A percentile compares a stretch with the other conserved stretches of the same genome.
These are phyloP conservation scores for Alouatta palliata DNA, from an alignment of 2,113 vertebrate genomes.

Conservation along the genomic window DNA sequence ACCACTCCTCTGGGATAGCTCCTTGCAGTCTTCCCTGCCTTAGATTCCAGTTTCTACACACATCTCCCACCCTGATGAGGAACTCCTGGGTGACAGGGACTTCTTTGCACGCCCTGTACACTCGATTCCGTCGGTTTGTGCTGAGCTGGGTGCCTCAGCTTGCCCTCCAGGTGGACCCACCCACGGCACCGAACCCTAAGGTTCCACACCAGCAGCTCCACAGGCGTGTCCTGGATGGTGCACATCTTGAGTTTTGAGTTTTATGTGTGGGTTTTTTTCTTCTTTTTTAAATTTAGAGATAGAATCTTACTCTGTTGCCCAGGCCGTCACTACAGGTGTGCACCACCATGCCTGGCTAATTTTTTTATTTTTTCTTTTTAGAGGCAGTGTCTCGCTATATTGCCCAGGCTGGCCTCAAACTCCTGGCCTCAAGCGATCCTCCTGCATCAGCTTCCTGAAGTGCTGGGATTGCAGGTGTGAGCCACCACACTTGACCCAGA, in stretches of 20 bases:
- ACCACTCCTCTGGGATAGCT: rapidly evolving
- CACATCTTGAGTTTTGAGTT: neutral
- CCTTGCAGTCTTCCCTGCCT: neutral
- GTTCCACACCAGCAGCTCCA: rapidly evolving
- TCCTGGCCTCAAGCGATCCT: too few relatives aligned
- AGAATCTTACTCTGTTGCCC: too few relatives aligned
- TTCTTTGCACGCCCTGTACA: neutral
- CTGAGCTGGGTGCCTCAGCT: neutral
- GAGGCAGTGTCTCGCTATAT: too few relatives aligned
- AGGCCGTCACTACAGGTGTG: too few relatives aligned
- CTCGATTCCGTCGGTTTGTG: rapidly evolving
- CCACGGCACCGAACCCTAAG: neutral
- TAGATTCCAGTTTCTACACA: rapidly evolving
- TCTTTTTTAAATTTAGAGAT: neutral
- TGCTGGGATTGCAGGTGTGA: too few relatives aligned
- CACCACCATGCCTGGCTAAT: too few relatives aligned
- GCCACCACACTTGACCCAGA: too few relatives aligned
- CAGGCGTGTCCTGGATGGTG: rapidly evolving
- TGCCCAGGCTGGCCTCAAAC: too few relatives aligned
- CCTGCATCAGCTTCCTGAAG: too few relatives aligned
- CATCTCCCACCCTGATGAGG: rapidly evolving
- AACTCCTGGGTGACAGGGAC: neutral
- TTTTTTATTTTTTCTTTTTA: too few relatives aligned
- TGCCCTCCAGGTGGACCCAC: neutral
- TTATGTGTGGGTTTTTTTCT: neutral